Conservation (phyloP, 2,797 vertebrate species). For the Rhincodon typus region DNA sequence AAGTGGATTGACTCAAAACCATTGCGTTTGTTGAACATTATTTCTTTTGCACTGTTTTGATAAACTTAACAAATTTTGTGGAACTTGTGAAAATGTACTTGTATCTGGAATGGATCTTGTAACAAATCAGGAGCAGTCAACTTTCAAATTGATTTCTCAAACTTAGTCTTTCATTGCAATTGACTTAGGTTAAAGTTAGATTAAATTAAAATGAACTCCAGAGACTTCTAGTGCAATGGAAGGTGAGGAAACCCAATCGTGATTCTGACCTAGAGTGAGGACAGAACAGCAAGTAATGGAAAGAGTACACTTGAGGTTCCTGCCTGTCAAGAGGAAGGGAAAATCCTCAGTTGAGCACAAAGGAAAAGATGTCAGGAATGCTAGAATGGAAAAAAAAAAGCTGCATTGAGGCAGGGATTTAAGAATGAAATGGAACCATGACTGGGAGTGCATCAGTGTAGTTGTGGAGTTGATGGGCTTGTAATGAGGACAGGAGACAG, state of each 20-base stretch:
- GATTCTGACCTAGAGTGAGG: background rate
- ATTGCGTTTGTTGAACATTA: too few relatives aligned
- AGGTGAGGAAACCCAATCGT: background rate
- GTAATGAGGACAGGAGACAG: background rate
- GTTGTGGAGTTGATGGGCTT: background rate
- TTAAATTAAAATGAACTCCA: too few relatives aligned
- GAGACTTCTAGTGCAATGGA: background rate
- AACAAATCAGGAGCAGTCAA: too few relatives aligned
- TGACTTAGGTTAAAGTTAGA: too few relatives aligned
- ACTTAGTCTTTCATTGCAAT: too few relatives aligned
- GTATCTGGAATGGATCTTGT: too few relatives aligned
- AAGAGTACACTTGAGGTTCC: background rate
- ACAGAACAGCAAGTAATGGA: background rate
- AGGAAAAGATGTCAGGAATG: background rate
- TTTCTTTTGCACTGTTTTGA: too few relatives aligned
- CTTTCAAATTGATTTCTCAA: too few relatives aligned
- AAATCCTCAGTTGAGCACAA: background rate
- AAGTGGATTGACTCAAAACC: too few relatives aligned
- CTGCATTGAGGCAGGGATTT: background rate
- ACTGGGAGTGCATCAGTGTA: background rate
- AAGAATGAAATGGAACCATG: background rate
- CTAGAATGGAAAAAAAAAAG: background rate
- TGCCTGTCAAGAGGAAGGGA: background rate
- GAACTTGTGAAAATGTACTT: too few relatives aligned
- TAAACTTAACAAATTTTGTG: too few relatives aligned